phyloP scores from a whole-genome alignment of 2,113 vertebrate genomes.

The Hypocryptadius cinnamomeus region DNA sequence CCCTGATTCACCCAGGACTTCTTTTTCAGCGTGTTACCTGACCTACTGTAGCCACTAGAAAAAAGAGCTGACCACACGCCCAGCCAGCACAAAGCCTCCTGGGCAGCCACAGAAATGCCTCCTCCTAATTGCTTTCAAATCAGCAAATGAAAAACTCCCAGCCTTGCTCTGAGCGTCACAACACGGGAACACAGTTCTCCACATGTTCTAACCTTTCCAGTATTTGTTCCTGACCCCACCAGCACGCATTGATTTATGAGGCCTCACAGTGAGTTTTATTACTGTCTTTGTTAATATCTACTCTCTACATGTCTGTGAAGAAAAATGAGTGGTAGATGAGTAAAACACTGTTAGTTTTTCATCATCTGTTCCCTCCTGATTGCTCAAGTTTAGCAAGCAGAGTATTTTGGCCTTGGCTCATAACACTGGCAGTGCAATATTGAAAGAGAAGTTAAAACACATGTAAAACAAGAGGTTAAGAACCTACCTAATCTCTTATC shows the following conservation, averaged over 20 bases:
- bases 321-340: conserved; percentile 19
- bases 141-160: not conserved
- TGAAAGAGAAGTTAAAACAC: conserved; percentile 2
- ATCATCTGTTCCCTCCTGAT: conserved; percentile 25
- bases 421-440: not conserved
- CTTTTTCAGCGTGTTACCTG: not conserved
- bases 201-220: not conserved
- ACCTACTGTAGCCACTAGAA: not conserved
- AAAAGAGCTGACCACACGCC: not conserved
- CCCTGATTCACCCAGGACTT: not conserved
- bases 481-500: not conserved
- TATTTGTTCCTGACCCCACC: conserved; percentile 16
- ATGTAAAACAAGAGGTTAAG: not conserved
- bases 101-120: not conserved
- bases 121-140: conserved; percentile 24
- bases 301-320: not conserved
- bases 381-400: conserved; percentile 33
- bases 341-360: conserved; percentile 56
- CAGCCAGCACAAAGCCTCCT: not conserved
- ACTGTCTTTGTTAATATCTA: not conserved
- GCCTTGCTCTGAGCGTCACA: not conserved
- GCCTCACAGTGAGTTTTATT: conserved; percentile 17
- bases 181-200: not conserved
- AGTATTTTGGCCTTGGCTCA: not conserved
- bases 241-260: not conserved